Evolutionary conservation across 2,888 invertebrate genomes (phyloP).

Genomic region (Invenusta paracnida): DNA sequence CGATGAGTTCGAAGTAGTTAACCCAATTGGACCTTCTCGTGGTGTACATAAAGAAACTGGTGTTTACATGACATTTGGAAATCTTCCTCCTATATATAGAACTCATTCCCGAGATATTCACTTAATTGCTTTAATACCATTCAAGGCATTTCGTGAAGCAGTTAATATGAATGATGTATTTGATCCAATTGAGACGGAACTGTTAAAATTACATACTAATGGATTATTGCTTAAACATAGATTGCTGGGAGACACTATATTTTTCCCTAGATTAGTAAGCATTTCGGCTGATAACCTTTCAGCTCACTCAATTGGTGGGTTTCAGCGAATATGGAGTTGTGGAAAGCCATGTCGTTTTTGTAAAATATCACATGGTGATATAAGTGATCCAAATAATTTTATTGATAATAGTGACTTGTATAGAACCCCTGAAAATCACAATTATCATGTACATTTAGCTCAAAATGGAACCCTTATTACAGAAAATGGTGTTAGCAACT

Average conservation of each 20-base stretch:
- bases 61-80: neutral
- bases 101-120: neutral
- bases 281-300: slow-evolving; percentile 5
- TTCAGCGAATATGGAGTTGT: neutral
- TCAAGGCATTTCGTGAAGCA: neutral
- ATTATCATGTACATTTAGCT: neutral
- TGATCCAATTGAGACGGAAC: neutral
- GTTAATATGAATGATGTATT: neutral
- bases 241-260: neutral
- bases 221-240: too few relatives aligned
- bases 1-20: slow-evolving; percentile 26
- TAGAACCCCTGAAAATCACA: neutral
- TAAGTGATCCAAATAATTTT: neutral
- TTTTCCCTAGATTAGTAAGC: neutral
- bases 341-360: neutral
- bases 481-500: neutral
- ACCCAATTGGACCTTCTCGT: neutral
- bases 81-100: neutral
- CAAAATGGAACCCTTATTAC: neutral
- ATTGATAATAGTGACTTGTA: neutral
- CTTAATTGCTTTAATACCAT: neutral
- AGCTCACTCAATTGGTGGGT: neutral
- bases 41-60: neutral
- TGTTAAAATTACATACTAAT: neutral
- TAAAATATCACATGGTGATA: neutral